Evolutionary conservation across 2,888 invertebrate species (phyloP).

Genomic region (Apocheima hispidaria): DNA sequence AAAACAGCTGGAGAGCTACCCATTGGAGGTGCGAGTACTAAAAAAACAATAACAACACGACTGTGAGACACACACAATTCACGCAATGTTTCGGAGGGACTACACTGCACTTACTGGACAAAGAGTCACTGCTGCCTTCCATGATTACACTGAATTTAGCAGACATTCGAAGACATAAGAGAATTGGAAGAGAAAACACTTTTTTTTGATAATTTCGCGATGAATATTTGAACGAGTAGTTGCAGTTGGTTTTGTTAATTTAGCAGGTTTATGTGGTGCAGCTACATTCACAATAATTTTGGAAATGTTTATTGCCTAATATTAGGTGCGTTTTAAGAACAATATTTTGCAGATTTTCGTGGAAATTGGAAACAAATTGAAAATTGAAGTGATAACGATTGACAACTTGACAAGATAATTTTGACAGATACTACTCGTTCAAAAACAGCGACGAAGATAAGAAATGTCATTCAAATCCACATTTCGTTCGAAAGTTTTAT

Average conservation of each 20-base stretch:
- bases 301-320: background rate
- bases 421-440: constrained; percentile 12
- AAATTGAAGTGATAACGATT: constrained; percentile 3
- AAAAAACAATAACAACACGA: constrained; percentile 45
- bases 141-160: constrained; percentile 54
- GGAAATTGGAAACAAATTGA: constrained; percentile 5
- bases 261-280: background rate
- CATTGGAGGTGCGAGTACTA: constrained; percentile 71
- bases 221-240: constrained; percentile 34
- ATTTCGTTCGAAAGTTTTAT: background rate
- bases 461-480: background rate
- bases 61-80: constrained; percentile 31
- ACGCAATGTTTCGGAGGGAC: constrained; percentile 28
- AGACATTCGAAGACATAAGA: constrained; percentile 34
- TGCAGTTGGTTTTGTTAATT: constrained; percentile 6
- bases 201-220: constrained; percentile 18
- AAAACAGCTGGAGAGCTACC: constrained; percentile 86
- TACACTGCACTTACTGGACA: constrained; percentile 65
- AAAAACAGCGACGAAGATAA: background rate
- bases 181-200: constrained; percentile 5
- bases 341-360: background rate
- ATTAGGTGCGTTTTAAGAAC: background rate
- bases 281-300: background rate
- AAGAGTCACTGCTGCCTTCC: constrained; percentile 77
- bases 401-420: constrained; percentile 9